Conservation (phyloP, 2,113 vertebrate genomes). For the Phainopepla nitens region DNA sequence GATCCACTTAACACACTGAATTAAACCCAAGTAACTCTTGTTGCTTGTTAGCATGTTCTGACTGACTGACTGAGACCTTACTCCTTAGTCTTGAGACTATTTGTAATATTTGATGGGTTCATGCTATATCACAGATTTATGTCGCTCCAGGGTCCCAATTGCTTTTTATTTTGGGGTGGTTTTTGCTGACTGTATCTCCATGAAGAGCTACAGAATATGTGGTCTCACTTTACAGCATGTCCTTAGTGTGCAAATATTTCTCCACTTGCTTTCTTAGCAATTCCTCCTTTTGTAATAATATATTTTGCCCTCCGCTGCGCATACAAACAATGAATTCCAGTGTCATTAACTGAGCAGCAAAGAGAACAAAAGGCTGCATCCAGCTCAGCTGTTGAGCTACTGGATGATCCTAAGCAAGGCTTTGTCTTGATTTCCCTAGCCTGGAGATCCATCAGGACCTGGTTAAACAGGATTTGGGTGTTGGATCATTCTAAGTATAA, state of each 20-base stretch:
- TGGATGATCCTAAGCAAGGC: not conserved
- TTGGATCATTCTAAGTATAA: not conserved
- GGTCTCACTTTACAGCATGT: not conserved
- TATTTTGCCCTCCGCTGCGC: not conserved
- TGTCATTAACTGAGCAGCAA: not conserved
- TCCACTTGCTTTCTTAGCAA: not conserved
- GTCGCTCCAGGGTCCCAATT: not conserved
- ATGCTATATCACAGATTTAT: not conserved
- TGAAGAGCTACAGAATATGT: not conserved
- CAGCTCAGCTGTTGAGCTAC: not conserved
- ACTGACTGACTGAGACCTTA: not conserved
- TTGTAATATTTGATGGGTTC: not conserved
- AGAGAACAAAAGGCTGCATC: not conserved
- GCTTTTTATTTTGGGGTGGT: not conserved
- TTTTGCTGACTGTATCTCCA: not conserved
- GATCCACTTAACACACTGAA: conserved; percentile 10
- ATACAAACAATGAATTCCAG: not conserved
- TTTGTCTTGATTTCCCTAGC: not conserved
- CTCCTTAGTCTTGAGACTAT: not conserved
- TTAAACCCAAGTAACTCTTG: not conserved
- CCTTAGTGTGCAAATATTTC: not conserved
- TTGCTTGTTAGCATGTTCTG: conserved; percentile 12
- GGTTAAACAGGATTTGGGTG: not conserved
- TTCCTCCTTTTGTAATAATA: not conserved
- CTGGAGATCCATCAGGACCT: not conserved